Base-by-base conservation (phyloP, 2,888 invertebrate species). In the Drosophila antonietae region DNA sequence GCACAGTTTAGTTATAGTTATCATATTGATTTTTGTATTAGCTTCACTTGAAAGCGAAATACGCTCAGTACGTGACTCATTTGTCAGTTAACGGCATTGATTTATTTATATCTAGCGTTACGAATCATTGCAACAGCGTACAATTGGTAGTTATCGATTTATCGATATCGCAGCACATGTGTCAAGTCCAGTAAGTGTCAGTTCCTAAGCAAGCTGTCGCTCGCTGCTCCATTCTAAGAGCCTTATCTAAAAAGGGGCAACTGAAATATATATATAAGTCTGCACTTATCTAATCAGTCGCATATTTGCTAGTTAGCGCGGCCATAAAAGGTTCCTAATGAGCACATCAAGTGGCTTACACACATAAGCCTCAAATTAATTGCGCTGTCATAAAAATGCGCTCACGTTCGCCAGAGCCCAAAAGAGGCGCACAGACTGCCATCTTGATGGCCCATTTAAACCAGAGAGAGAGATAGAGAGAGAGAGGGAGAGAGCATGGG, bases 291-390 rank as follows among this genome's bases (percentile, higher is more conserved):
- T 88, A 86, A 86, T 88, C 89, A 90, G 81, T 86, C 83, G 71
- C 81, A 86, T 90, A 86, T 84, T 88, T 73, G 87, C 77, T 67
- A 74, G 89, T 90, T 84, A 90, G 78, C 78, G 70, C 37, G 62
- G 52, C 82, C 90, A 86, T 88, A 88, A 90, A 88, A 80, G 89
- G 62, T 37, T 68, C 71, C 74, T 89, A 89, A 85, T 89, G 90
- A 85, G 73, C 71, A 81, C 86, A 89, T 90, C 78, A 90, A 89
- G 82, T 89, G 85, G 90, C 88, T 89, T 88, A 90, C 80, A 75
- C 73, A 83, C 77, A 74, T 88, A 89, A 87, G 90, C 80, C 83
- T 65, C 68, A 78, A 83, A 90, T 90, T 90, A 89, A 90, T 90
- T 89, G 89, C 74, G 67, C 78, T 84, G 85, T 81, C 78, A 90